Conservation (phyloP, 2,888 invertebrate species). For the Iselma pallidipennis region DNA sequence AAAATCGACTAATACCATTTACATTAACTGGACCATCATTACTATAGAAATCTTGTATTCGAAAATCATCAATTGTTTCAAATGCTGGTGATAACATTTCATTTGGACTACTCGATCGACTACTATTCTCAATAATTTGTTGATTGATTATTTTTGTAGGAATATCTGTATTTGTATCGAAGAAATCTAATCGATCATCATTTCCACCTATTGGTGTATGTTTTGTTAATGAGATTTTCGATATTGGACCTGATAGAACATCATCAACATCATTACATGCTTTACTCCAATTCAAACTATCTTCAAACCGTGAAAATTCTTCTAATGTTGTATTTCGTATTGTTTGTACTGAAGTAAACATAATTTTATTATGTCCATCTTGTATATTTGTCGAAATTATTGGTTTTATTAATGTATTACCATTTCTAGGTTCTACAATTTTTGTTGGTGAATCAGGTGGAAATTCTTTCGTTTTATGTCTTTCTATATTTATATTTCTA, state of each 20-base stretch:
- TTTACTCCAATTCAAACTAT: constrained; percentile 11
- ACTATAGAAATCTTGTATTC: constrained; percentile 15
- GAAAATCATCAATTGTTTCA: constrained; percentile 31
- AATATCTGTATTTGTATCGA: constrained; percentile 12
- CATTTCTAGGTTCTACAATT: not conserved
- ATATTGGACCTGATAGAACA: constrained; percentile 26
- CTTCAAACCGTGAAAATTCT: constrained; percentile 18
- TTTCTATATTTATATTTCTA: not conserved
- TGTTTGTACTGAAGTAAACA: constrained; percentile 19
- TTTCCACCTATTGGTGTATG: constrained; percentile 15
- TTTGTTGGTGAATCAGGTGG: not conserved
- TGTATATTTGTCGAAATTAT: not conserved
- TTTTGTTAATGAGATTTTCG: constrained; percentile 14
- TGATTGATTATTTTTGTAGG: constrained; percentile 1
- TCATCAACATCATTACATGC: constrained; percentile 25
- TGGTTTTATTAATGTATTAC: constrained; percentile 6
- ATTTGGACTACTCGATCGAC: constrained; percentile 23
- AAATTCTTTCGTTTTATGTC: not conserved
- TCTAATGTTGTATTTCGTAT: constrained; percentile 12
- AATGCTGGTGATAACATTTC: constrained; percentile 29
- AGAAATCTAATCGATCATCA: constrained; percentile 29
- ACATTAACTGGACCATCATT: constrained; percentile 7
- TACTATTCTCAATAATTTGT: not conserved
- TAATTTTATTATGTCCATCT: constrained; percentile 9
- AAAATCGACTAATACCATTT: constrained; percentile 7